These are phyloP conservation scores for Cossypha heuglini DNA, from an alignment of 2,797 vertebrate genomes.

Conservation along the genomic window DNA sequence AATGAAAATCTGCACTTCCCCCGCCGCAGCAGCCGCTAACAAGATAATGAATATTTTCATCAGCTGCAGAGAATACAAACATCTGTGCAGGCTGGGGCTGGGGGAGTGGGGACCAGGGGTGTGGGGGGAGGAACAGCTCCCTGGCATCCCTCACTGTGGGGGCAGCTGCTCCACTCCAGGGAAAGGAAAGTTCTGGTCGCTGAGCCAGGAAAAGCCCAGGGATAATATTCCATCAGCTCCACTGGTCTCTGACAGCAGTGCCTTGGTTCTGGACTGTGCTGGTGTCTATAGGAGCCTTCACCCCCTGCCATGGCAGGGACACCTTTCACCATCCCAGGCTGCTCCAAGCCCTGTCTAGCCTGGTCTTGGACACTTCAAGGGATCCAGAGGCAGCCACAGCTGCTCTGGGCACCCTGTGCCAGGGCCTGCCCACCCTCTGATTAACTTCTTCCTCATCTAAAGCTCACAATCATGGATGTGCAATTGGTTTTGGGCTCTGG, in stretches of 20 bases:
- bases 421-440: fast-evolving
- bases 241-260: not conserved
- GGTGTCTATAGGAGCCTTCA: not conserved
- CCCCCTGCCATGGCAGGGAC: not conserved
- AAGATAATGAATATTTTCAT: constrained; percentile 83
- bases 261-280: not conserved
- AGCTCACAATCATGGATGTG: not conserved
- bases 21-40: constrained; percentile 73
- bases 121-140: not conserved
- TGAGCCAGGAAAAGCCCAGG: fast-evolving
- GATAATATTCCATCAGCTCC: not conserved
- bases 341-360: fast-evolving
- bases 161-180: not conserved
- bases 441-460: not conserved
- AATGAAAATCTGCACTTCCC: constrained; percentile 75
- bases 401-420: not conserved
- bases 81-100: constrained; percentile 67
- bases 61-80: constrained; percentile 78
- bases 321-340: fast-evolving
- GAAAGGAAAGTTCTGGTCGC: not conserved
- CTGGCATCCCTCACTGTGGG: not conserved
- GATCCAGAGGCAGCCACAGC: not conserved
- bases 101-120: not conserved
- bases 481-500: not conserved
- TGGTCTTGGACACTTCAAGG: not conserved